These are phyloP conservation scores for Telmatochromis sp. DNA, from an alignment of 2,113 vertebrate species.

Conservation along the genomic window DNA sequence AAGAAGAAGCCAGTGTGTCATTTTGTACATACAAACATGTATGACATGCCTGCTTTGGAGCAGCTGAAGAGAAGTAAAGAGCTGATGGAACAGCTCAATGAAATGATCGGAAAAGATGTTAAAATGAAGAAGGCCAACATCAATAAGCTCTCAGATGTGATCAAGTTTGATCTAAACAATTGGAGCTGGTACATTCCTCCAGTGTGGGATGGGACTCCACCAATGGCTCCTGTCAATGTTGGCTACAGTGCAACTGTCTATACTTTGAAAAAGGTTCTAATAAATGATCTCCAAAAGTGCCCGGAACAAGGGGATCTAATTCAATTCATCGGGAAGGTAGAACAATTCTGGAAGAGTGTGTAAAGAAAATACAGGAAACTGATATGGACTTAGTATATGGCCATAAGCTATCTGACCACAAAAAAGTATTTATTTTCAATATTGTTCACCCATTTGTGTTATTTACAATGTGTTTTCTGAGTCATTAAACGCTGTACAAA, in stretches of 20 bases:
- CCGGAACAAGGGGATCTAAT: not conserved
- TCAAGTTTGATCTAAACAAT: conserved; percentile 19
- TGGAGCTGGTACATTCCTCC: conserved; percentile 46
- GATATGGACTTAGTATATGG: not conserved
- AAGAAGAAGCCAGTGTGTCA: conserved; percentile 37
- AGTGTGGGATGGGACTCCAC: conserved; percentile 46
- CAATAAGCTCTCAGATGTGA: conserved; percentile 39
- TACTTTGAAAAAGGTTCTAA: conserved; percentile 26
- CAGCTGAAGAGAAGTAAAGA: conserved; percentile 4
- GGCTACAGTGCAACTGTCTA: conserved; percentile 28
- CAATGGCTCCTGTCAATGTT: conserved; percentile 38
- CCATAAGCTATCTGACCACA: not conserved
- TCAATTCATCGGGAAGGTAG: conserved; percentile 15
- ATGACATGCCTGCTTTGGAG: not conserved
- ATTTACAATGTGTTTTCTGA: conserved; percentile 10
- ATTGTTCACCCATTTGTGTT: not conserved
- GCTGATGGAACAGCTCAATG: conserved; percentile 24
- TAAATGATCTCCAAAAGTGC: not conserved
- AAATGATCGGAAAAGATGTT: conserved; percentile 21
- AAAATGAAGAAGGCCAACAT: not conserved
- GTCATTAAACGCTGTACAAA: conserved; percentile 1
- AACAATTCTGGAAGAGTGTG: not conserved
- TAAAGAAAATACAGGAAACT: not conserved
- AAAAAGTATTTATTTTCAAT: not conserved
- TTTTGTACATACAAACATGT: conserved; percentile 45